Percentiles rank a stretch among this genome's conserved stretches.
phyloP scores from a whole-genome alignment of 2,888 invertebrate species.

The Scaptomyza polygonia region DNA sequence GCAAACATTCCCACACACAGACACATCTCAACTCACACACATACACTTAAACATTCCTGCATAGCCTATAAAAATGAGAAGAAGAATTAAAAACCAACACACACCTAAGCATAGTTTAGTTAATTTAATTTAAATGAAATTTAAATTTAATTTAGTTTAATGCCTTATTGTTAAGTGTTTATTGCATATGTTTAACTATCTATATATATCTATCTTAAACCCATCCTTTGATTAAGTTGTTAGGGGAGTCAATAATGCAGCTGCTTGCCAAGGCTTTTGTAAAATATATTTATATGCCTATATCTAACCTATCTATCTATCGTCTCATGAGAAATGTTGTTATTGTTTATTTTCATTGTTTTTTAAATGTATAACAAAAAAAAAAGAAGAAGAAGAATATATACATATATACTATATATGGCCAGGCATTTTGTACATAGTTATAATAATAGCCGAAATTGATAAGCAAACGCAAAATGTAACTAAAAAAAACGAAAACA shows the following conservation, averaged over 20 bases:
- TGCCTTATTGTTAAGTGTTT: constrained; percentile 70
- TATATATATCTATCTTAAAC: constrained; percentile 2
- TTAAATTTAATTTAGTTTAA: constrained; percentile 79
- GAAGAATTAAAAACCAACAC: neutral
- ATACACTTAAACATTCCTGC: constrained; percentile 60
- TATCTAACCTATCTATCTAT: constrained; percentile 25
- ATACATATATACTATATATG: constrained; percentile 34
- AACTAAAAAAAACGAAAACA: constrained; percentile 29
- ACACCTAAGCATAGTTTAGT: constrained; percentile 72
- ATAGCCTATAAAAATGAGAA: constrained; percentile 56
- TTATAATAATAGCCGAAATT: constrained; percentile 67
- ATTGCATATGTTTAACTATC: constrained; percentile 23
- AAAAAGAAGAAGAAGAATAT: constrained; percentile 46
- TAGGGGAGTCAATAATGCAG: constrained; percentile 40
- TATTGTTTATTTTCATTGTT: constrained; percentile 75
- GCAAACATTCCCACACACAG: constrained; percentile 19
- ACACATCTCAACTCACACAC: constrained; percentile 47
- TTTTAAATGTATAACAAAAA: constrained; percentile 77
- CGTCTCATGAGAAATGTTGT: constrained; percentile 67
- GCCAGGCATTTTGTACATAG: constrained; percentile 74
- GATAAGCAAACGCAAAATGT: constrained; percentile 52
- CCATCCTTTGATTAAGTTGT: constrained; percentile 36
- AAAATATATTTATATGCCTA: constrained; percentile 60
- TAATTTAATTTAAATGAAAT: constrained; percentile 78
- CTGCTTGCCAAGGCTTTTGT: constrained; percentile 78